These are phyloP conservation scores for Plagodis pulveraria DNA, from an alignment of 2,888 invertebrate species.

Conservation along the genomic window DNA sequence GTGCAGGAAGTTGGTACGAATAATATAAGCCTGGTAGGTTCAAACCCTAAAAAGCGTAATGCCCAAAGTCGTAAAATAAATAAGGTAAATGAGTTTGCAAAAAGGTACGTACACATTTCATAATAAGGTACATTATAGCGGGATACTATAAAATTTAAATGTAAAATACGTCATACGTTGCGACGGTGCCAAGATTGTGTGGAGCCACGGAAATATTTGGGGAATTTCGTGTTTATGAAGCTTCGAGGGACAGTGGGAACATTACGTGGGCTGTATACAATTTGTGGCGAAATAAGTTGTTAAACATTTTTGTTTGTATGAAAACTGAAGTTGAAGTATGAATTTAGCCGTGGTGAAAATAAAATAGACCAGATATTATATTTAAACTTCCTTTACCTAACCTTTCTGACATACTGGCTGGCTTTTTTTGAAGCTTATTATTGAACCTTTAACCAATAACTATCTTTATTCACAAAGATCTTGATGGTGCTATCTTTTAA, in stretches of 20 bases:
- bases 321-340: too few species aligned
- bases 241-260: neutral
- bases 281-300: neutral
- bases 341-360: too few species aligned
- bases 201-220: conserved; percentile 27
- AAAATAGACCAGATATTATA: too few species aligned
- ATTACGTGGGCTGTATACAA: neutral
- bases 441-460: too few species aligned
- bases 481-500: too few species aligned
- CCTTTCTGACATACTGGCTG: too few species aligned
- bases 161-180: conserved; percentile 49
- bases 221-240: neutral
- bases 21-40: neutral
- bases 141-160: conserved; percentile 50
- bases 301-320: too few species aligned
- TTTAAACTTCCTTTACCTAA: too few species aligned
- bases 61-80: conserved; percentile 28
- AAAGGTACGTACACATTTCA: conserved; percentile 31
- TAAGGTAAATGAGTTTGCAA: conserved; percentile 34
- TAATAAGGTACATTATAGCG: conserved; percentile 39
- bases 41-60: conserved; percentile 11
- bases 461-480: too few species aligned
- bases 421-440: too few species aligned
- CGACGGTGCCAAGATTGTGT: conserved; percentile 34
- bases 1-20: too few species aligned